These are phyloP conservation scores for Cephonodes hylas DNA, from an alignment of 2,888 invertebrate species.

Conservation along the genomic window DNA sequence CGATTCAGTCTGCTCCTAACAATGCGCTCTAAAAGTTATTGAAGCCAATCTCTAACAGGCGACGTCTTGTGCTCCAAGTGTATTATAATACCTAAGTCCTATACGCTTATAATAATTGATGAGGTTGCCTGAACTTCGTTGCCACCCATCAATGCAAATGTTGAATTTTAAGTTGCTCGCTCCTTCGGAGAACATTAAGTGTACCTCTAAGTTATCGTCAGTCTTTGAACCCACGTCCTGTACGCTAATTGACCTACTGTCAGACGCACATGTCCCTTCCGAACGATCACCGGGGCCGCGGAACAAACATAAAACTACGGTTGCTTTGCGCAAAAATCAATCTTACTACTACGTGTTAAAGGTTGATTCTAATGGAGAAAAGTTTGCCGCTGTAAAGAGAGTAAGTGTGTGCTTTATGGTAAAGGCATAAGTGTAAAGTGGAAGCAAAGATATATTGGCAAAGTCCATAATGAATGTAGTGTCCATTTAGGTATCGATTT, in stretches of 20 bases:
- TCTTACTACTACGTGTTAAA: slow-evolving; percentile 12
- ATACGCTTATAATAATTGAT: too few species aligned
- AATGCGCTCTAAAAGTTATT: too few species aligned
- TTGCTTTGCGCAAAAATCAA: slow-evolving; percentile 18
- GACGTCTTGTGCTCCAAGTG: too few species aligned
- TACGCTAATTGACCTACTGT: slow-evolving; percentile 70
- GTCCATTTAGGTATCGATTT: slow-evolving; percentile 17
- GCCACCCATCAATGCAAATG: not conserved
- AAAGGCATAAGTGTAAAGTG: slow-evolving; percentile 22
- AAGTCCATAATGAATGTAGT: slow-evolving; percentile 22
- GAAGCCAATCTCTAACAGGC: too few species aligned
- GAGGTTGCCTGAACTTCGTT: too few species aligned
- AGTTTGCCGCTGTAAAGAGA: slow-evolving; percentile 20
- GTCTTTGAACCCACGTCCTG: slow-evolving; percentile 61
- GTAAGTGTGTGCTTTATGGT: slow-evolving; percentile 24
- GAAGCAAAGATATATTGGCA: slow-evolving; percentile 19
- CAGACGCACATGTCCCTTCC: slow-evolving; percentile 67
- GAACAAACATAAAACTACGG: not conserved
- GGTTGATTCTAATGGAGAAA: not conserved
- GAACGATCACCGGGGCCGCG: slow-evolving; percentile 41
- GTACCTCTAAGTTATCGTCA: slow-evolving; percentile 38
- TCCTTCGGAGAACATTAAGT: slow-evolving; percentile 4
- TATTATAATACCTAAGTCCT: too few species aligned
- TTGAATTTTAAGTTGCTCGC: not conserved
- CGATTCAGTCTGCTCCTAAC: too few species aligned